Evolutionary conservation across 1,140 invertebrate genomes (phyloP), one percentile per base, ranked within the genome.

Genomic region (Ceratina australensis): DNA sequence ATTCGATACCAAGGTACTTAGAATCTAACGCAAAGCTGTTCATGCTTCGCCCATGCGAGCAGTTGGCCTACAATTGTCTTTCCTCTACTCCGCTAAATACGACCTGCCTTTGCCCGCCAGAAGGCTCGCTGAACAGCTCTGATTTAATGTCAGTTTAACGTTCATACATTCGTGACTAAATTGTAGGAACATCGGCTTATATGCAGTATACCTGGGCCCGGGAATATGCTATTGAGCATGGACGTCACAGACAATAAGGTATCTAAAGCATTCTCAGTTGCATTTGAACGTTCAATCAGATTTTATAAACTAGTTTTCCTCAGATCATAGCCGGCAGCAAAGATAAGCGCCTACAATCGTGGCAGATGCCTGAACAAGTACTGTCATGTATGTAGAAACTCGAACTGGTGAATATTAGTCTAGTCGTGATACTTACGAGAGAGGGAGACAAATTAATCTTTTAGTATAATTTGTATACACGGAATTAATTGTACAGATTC

Each of bases 241-340:
- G 94, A 94, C 79, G 89, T 95, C 42, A 87, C 93, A 4, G 93
- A 93, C 67, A 93, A 93, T 87, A 95, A 94, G 92, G 95, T 95
- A 87, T 16, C 10, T 65, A 61, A 60, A 88, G 18, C 8, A 60
- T 59, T 10, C 0, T 61, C 33, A 8, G 33, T 42, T 10, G 33
- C 33, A n/a, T 71, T 56, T n/a, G 18, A 52, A 3, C 8, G 12
- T 0, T 56, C 26, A 18, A 69, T 28, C 2, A 3, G 7, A 61
- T 42, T 18, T 56, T 57, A 50, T 3, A 54, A 13, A 28, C 12
- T 13, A 54, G 7, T 18, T 54, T 83, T 52, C 71, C 92, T 42
- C 90, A 95, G 94, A 94, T 95, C 20, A 94, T 95, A 78, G 94
- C 93, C n/a, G 94, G 94, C 28, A 94, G 93, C 84, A 94, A 94